Percentiles rank a stretch among this genome's conserved stretches.
phyloP scores from a whole-genome alignment of 2,888 invertebrate species.

The Lasioglossum zephyrum region DNA sequence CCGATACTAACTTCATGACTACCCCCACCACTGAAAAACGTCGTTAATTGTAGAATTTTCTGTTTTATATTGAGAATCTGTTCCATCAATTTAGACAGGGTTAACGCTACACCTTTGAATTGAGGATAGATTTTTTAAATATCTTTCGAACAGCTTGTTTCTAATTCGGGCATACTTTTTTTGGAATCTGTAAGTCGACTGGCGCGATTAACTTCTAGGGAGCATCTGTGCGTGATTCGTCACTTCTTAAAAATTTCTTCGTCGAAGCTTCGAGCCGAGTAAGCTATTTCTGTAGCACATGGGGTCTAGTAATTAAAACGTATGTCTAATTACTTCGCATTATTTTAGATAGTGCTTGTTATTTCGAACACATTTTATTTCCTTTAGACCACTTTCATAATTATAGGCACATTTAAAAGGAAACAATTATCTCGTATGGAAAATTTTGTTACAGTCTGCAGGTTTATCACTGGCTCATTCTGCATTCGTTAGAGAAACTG shows the following conservation, averaged over 20 bases:
- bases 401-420: not conserved
- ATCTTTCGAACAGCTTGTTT: not conserved
- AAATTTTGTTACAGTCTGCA: not conserved
- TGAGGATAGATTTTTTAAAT: not conserved
- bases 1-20: not conserved
- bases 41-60: not conserved
- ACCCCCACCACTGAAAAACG: not conserved
- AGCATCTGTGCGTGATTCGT: constrained; percentile 43
- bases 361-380: no score
- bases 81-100: no score
- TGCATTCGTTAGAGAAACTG: constrained; percentile 15
- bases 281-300: constrained; percentile 23
- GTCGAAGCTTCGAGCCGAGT: not conserved
- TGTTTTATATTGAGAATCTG: no score
- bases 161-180: not conserved
- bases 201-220: not conserved
- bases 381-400: no score
- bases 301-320: constrained; percentile 1
- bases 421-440: not conserved
- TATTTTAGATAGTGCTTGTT: no score
- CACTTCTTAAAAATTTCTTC: constrained; percentile 14
- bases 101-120: no score
- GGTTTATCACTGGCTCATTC: not conserved
- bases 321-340: not conserved
- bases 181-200: not conserved